Base-by-base conservation (phyloP, 2,113 vertebrate genomes). In the Tachuris rubrigastra region DNA sequence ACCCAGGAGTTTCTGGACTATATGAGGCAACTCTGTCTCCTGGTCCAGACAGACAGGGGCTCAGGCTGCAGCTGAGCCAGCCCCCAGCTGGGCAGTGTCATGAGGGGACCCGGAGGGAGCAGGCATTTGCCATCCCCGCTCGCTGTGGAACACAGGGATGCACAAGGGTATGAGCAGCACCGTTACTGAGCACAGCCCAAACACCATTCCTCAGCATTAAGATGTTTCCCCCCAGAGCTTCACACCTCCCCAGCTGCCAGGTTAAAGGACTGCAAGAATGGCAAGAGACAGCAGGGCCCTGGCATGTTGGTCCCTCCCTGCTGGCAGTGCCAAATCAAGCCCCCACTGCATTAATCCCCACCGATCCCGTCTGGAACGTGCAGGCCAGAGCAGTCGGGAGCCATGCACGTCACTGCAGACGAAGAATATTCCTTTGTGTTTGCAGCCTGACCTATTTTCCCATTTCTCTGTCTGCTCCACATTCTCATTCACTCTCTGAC, bases 361-460 rank as follows among this genome's bases (percentile, higher is more conserved):
- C 23, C 21, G 3, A 93, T 88, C 88, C 94, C 0, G 0, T 39
- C 94, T 78, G 90, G 90, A 96, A 93, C 27, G 0, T 11, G 27
- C 67, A 71, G 56, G 14, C 49, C 65, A 19, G 52, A 58, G 85
- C 23, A 2, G 84, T 55, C 3, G 3, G 67, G 85, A 93, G 50
- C 73, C 0, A 0, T 3, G 1, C 55, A 47, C 8, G 3, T 83
- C 88, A 66, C 59, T 14, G 37, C 88, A 74, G 49, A 87, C 0
- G 1, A 59, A 94, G 76, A 95, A 93, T 78, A 71, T 28, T 56
- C 66, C 89, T 94, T 92, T 96, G 92, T 97, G 83, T 39, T 71
- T 74, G 55, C 83, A 90, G 89, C 35, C 83, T 93, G 95, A 95
- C 94, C 95, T 67, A 84, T 89, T 95, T 96, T 95, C 73, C 76